Percentiles rank a stretch among this genome's conserved stretches.
These are phyloP conservation scores for Tortricodes alternella DNA, from an alignment of 2,888 invertebrate genomes.

Conservation along the genomic window DNA sequence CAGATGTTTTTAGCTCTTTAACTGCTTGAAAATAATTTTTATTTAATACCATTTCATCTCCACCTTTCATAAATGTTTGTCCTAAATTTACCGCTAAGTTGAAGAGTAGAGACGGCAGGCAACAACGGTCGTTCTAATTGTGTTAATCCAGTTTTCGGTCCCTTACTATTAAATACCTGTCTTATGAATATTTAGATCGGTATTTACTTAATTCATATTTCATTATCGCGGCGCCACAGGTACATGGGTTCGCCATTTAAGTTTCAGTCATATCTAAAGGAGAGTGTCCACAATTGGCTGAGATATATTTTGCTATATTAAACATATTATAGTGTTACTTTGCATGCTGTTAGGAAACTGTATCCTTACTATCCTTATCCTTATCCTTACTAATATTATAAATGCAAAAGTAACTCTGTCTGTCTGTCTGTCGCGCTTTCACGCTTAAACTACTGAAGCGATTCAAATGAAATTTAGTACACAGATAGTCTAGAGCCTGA, in stretches of 20 bases:
- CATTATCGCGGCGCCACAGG: constrained; percentile 20
- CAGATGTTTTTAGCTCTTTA: too few species aligned
- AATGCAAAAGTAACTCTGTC: too few species aligned
- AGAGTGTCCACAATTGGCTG: constrained; percentile 3
- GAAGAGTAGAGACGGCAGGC: constrained; percentile 15
- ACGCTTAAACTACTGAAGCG: too few species aligned
- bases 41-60: not conserved
- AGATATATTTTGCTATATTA: too few species aligned
- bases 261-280: constrained; percentile 15
- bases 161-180: constrained; percentile 31
- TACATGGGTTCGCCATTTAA: constrained; percentile 27
- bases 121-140: constrained; percentile 26
- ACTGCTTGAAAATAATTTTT: too few species aligned
- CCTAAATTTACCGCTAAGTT: constrained; percentile 8
- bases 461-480: too few species aligned
- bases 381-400: too few species aligned
- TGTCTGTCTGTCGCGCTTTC: too few species aligned
- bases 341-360: too few species aligned
- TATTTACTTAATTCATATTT: constrained; percentile 32
- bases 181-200: constrained; percentile 32
- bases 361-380: too few species aligned
- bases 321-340: too few species aligned
- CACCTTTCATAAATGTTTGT: not conserved
- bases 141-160: constrained; percentile 29
- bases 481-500: too few species aligned